Base-by-base conservation (phyloP, 2,797 vertebrate species). In the Cheirogaleus major region DNA sequence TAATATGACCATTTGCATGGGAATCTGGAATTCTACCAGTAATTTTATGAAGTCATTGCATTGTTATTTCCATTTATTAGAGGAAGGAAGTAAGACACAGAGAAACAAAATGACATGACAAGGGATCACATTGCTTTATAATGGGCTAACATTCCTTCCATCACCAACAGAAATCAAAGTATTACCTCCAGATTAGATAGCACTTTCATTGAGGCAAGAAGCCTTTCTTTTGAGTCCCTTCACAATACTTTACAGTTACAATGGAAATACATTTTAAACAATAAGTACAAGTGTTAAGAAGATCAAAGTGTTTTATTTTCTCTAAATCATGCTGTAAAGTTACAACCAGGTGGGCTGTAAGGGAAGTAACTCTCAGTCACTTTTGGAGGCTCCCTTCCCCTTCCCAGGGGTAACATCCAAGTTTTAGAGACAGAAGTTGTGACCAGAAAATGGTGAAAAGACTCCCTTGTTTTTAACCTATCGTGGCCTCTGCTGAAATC, bases 241-340 rank as follows among this genome's bases (percentile, higher is more conserved):
- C 14, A 27, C 50, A 86, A n/a, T 69, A n/a, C 22, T 67, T 93
- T 15, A 41, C 7, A 48, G 32, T 27, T 76, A 35, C 45, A 79
- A 78, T 9, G 32, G 70, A 73, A 96, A 75, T 65, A 22, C 23
- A 88, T 81, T 81, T 89, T 63, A 45, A 85, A 48, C 63, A 91
- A 1, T 83, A 83, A 61, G 23, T 35, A 20, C 15, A 95, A 59
- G 13, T 73, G 4, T n/a, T 52, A 92, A 95, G 92, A 89, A 32
- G 52, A 67, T 35, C 3, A n/a, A 95, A 83, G 20, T 35, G 70
- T 59, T 89, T 95, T 12, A 70, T 93, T 91, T 95, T 87, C 41
- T 89, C n/a, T 67, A 84, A 90, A 90, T 90, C 63, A 82, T 43
- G 82, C 38, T 82, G 8, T 93, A 86, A 79, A 69, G 3, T 41